These are phyloP conservation scores for Pseudoatta argentina DNA, from an alignment of 1,140 invertebrate genomes.

Conservation along the genomic window DNA sequence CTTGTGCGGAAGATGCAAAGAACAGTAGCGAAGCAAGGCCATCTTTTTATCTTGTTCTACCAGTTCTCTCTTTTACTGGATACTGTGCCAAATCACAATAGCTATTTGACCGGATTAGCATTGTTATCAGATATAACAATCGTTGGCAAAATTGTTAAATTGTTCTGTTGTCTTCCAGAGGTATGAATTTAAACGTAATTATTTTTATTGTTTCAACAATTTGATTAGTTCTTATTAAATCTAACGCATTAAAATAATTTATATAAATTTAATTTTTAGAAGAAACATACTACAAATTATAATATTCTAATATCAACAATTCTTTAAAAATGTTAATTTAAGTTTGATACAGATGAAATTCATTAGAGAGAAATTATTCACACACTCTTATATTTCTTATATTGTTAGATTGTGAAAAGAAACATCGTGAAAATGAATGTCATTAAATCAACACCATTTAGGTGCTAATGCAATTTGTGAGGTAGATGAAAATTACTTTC, in stretches of 20 bases:
- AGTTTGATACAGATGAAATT: neutral
- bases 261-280: neutral
- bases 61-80: constrained; percentile 2
- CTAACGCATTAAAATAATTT: neutral
- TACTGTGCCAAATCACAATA: constrained; percentile 33
- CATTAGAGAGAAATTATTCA: neutral
- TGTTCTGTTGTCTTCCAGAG: neutral
- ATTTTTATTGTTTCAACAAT: neutral
- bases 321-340: neutral
- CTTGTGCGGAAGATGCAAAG: constrained; percentile 54
- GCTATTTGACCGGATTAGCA: constrained; percentile 1
- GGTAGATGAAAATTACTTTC: constrained; percentile 49
- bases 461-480: neutral
- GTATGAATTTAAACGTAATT: neutral
- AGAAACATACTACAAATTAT: neutral
- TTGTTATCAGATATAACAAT: neutral
- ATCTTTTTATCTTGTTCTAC: constrained; percentile 40
- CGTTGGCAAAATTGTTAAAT: neutral
- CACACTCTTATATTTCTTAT: neutral
- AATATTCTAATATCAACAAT: neutral
- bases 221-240: neutral
- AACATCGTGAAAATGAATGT: neutral
- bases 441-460: neutral
- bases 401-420: neutral
- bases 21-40: constrained; percentile 38